These are phyloP conservation scores for Drosophila villosipedis DNA, from an alignment of 2,888 invertebrate species.

Conservation along the genomic window DNA sequence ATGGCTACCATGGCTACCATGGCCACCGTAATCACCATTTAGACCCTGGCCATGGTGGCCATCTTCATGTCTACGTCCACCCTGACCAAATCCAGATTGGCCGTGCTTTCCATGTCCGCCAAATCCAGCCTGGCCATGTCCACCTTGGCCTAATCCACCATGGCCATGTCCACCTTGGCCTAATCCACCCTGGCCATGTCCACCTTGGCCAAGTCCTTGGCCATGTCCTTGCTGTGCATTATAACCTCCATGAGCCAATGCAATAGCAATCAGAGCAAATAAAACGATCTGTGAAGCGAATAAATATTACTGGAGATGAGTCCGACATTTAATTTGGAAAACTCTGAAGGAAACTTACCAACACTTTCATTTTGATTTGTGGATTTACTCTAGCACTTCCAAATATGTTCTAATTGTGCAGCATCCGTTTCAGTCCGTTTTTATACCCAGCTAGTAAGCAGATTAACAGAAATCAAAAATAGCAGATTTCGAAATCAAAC, in stretches of 20 bases:
- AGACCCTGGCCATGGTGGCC: too few relatives aligned
- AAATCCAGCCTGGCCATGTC: slow-evolving; percentile 28
- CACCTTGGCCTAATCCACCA: slow-evolving; percentile 32
- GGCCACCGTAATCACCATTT: slow-evolving; percentile 14
- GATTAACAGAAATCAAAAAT: background rate
- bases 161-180: slow-evolving; percentile 25
- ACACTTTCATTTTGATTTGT: slow-evolving; percentile 65
- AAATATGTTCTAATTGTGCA: slow-evolving; percentile 46
- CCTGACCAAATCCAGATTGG: slow-evolving; percentile 25
- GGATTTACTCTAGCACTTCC: slow-evolving; percentile 25
- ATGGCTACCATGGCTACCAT: slow-evolving; percentile 37
- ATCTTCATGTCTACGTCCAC: too few relatives aligned
- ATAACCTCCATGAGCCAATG: slow-evolving; percentile 47
- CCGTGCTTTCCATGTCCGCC: slow-evolving; percentile 20
- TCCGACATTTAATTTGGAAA: background rate
- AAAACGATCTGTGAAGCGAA: slow-evolving; percentile 56
- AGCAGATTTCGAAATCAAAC: slow-evolving; percentile 17
- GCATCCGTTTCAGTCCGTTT: slow-evolving; percentile 15
- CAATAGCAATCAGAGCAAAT: slow-evolving; percentile 65
- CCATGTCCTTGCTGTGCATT: slow-evolving; percentile 41
- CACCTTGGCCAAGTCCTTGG: slow-evolving; percentile 34
- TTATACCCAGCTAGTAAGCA: slow-evolving; percentile 43
- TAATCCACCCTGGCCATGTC: slow-evolving; percentile 27
- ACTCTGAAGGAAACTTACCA: slow-evolving; percentile 50
- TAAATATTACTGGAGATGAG: background rate